A percentile compares a stretch with the other conserved stretches of the same genome.
Evolutionary conservation across 2,888 invertebrate genomes (phyloP).

Genomic region (Tromatobia lineatoria): DNA sequence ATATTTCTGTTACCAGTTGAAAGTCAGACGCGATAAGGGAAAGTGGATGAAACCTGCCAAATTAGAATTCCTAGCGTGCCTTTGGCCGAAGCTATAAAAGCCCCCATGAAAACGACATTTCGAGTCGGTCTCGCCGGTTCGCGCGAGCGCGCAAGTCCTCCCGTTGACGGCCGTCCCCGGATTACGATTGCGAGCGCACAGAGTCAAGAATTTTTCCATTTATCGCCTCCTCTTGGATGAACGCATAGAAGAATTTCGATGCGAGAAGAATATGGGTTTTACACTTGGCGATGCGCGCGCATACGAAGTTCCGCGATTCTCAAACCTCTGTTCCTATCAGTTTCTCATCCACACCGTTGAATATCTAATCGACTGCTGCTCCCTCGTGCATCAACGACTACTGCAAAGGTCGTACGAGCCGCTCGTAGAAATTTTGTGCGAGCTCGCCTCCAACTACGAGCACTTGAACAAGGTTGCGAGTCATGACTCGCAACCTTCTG

Average conservation of each 20-base stretch:
- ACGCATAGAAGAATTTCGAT: conserved; percentile 82
- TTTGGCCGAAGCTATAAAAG: conserved; percentile 72
- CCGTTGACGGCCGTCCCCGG: conserved; percentile 70
- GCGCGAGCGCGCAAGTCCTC: conserved; percentile 8
- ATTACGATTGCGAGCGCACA: conserved; percentile 79
- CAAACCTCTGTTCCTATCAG: conserved; percentile 32
- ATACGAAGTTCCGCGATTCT: conserved; percentile 50
- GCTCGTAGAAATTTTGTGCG: conserved; percentile 7
- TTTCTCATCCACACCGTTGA: conserved; percentile 70
- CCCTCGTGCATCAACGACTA: conserved; percentile 72
- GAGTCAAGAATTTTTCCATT: conserved; percentile 84
- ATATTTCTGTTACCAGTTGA: conserved; percentile 64
- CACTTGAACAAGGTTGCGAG: too few relatives aligned
- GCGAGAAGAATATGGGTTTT: conserved; percentile 73
- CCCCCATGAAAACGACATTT: conserved; percentile 73
- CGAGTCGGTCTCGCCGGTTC: conserved; percentile 39
- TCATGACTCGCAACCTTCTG: background rate
- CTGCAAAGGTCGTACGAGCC: conserved; percentile 19
- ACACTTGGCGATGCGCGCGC: conserved; percentile 14
- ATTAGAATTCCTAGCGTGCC: conserved; percentile 74
- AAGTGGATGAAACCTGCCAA: conserved; percentile 72
- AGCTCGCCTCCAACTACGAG: background rate
- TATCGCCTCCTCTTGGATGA: conserved; percentile 83
- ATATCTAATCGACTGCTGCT: conserved; percentile 76
- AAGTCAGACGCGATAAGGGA: conserved; percentile 69